Evolutionary conservation across 2,888 invertebrate genomes (phyloP).

Genomic region (Beris chalybata): DNA sequence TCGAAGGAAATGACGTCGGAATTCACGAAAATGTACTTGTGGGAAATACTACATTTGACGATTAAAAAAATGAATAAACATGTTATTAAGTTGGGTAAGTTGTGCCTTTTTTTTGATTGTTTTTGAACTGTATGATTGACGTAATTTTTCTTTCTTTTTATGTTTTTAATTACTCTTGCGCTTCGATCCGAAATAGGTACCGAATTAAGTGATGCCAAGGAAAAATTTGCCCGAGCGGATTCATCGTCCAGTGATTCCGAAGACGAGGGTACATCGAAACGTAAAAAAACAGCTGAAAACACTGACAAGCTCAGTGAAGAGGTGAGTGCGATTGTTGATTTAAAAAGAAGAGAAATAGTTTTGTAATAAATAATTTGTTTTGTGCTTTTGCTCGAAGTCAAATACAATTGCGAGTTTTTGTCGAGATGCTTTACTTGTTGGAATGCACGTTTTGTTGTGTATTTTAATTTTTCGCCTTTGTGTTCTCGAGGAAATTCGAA

Average conservation of each 20-base stretch:
- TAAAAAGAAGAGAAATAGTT: neutral
- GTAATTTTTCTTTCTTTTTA: constrained; percentile 9
- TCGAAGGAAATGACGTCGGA: constrained; percentile 89
- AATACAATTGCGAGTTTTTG: neutral
- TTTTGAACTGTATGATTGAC: neutral
- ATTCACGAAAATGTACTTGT: constrained; percentile 92
- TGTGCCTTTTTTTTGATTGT: constrained; percentile 10
- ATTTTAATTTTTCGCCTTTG: no score
- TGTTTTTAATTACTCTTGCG: constrained; percentile 12
- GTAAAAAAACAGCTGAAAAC: constrained; percentile 55
- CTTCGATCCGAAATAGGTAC: constrained; percentile 56
- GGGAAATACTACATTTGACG: constrained; percentile 95
- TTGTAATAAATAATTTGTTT: constrained; percentile 10
- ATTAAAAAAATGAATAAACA: constrained; percentile 97
- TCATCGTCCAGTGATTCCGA: constrained; percentile 82
- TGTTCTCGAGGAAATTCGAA: no score
- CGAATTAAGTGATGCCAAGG: constrained; percentile 82
- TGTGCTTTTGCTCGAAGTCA: neutral
- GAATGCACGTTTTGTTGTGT: no score
- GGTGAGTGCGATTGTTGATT: constrained; percentile 50
- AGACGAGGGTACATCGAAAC: constrained; percentile 64
- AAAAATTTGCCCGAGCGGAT: constrained; percentile 81
- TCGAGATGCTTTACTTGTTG: no score
- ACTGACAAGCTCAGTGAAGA: constrained; percentile 66
- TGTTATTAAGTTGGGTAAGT: constrained; percentile 76